Evolutionary conservation across 2,113 vertebrate species (phyloP).

Genomic region (Pleuronectes platessa): DNA sequence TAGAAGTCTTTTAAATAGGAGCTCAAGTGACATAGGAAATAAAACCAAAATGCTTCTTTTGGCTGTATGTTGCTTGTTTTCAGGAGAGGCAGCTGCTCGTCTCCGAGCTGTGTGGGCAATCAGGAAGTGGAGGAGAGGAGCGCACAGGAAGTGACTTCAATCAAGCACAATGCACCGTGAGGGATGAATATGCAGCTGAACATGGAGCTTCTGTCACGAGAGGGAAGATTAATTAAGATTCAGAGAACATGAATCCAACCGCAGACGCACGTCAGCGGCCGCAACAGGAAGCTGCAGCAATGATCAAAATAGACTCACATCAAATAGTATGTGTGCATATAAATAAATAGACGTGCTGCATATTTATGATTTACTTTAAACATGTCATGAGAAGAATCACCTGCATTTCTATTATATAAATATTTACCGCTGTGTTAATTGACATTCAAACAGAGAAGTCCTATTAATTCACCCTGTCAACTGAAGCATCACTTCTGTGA

Average conservation of each 20-base stretch:
- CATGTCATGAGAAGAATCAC: neutral
- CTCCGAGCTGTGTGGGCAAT: slow-evolving; percentile 42
- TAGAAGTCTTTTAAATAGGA: too few relatives aligned
- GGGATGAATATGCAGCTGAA: slow-evolving; percentile 69
- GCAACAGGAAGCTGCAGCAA: slow-evolving; percentile 50
- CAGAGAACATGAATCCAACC: slow-evolving; percentile 46
- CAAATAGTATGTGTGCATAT: slow-evolving; percentile 1
- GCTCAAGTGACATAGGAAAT: too few relatives aligned
- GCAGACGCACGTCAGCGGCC: slow-evolving; percentile 4
- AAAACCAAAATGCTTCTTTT: too few relatives aligned
- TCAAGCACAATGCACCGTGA: slow-evolving; percentile 41
- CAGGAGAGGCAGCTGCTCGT: slow-evolving; percentile 55
- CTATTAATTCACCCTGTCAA: slow-evolving; percentile 4
- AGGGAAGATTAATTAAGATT: slow-evolving; percentile 54
- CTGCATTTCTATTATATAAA: neutral
- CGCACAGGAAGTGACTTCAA: slow-evolving; percentile 62
- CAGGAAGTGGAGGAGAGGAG: slow-evolving; percentile 59
- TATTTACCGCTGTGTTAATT: too few relatives aligned
- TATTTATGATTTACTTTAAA: neutral
- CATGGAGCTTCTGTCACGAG: slow-evolving; percentile 17
- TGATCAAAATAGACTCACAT: slow-evolving; percentile 24
- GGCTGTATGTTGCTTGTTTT: too few relatives aligned
- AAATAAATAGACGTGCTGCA: neutral
- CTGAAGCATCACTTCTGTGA: slow-evolving; percentile 1
- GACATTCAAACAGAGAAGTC: neutral